Conservation (phyloP, 1,140 invertebrate species). For the Acromyrmex heyeri region DNA sequence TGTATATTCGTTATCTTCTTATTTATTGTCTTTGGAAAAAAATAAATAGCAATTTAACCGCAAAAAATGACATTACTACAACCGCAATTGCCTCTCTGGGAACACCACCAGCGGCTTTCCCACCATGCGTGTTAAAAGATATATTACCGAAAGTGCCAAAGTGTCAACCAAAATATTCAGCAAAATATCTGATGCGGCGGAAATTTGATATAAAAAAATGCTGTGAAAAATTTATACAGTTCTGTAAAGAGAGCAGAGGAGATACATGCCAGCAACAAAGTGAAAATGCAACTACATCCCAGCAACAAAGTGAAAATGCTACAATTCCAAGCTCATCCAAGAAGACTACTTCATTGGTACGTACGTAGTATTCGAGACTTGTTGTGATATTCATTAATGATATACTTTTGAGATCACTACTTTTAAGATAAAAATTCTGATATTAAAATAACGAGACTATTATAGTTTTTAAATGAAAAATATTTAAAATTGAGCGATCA, state of each 20-base stretch:
- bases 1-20: slow-evolving; percentile 84
- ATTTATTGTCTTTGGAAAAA: slow-evolving; percentile 84
- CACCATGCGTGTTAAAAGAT: slow-evolving; percentile 73
- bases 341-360: slow-evolving; percentile 67
- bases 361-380: slow-evolving; percentile 39
- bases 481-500: not conserved
- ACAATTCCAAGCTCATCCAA: slow-evolving; percentile 57
- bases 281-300: not conserved
- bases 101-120: slow-evolving; percentile 71
- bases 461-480: not conserved
- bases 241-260: slow-evolving; percentile 71
- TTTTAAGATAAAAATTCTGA: not conserved
- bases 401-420: not conserved
- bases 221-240: slow-evolving; percentile 81
- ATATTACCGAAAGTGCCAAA: slow-evolving; percentile 83
- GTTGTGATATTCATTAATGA: not conserved
- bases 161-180: slow-evolving; percentile 73
- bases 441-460: not conserved
- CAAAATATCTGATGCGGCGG: slow-evolving; percentile 80
- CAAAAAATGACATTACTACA: slow-evolving; percentile 79
- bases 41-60: slow-evolving; percentile 77
- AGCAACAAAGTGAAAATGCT: slow-evolving; percentile 55
- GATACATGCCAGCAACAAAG: slow-evolving; percentile 48
- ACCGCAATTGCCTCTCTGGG: slow-evolving; percentile 79
- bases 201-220: slow-evolving; percentile 82